phyloP scores from a whole-genome alignment of 2,888 invertebrate species.

The Melanotus villosus region DNA sequence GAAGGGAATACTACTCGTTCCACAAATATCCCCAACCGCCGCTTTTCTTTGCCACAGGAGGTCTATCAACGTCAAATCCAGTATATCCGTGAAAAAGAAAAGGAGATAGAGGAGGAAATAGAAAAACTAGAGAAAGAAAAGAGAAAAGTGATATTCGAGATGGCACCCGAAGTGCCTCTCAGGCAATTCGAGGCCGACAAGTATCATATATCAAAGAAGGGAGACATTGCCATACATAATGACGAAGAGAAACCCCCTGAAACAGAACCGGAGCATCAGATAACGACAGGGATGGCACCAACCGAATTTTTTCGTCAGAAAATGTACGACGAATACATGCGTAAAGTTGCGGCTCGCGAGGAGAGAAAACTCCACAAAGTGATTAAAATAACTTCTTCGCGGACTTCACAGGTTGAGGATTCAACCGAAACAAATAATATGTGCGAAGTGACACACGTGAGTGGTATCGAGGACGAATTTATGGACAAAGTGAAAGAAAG shows the following conservation, averaged over 20 bases:
- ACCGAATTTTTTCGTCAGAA: slow-evolving; percentile 82
- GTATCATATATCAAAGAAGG: slow-evolving; percentile 68
- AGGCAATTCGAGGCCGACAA: slow-evolving; percentile 68
- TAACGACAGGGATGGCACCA: slow-evolving; percentile 68
- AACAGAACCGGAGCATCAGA: slow-evolving; percentile 53
- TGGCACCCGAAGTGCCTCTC: slow-evolving; percentile 67
- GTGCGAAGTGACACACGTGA: slow-evolving; percentile 65
- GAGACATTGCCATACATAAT: slow-evolving; percentile 67
- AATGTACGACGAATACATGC: slow-evolving; percentile 89
- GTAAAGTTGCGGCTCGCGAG: slow-evolving; percentile 83
- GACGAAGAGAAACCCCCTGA: slow-evolving; percentile 44
- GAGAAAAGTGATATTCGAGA: slow-evolving; percentile 60
- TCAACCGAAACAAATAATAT: slow-evolving; percentile 44
- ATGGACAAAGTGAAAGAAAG: slow-evolving; percentile 82
- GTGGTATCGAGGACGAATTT: slow-evolving; percentile 82
- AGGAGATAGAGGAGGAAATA: slow-evolving; percentile 77
- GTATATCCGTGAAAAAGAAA: slow-evolving; percentile 78
- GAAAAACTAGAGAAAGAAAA: slow-evolving; percentile 75
- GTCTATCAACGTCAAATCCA: slow-evolving; percentile 76
- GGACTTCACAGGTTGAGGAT: slow-evolving; percentile 66
- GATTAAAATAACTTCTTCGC: slow-evolving; percentile 80
- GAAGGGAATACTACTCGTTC: slow-evolving; percentile 33
- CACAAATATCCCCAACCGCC: slow-evolving; percentile 57
- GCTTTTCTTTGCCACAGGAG: slow-evolving; percentile 77
- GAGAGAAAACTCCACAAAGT: slow-evolving; percentile 85